Base-by-base conservation (phyloP, 2,888 invertebrate species). In the Agrotis segetum region DNA sequence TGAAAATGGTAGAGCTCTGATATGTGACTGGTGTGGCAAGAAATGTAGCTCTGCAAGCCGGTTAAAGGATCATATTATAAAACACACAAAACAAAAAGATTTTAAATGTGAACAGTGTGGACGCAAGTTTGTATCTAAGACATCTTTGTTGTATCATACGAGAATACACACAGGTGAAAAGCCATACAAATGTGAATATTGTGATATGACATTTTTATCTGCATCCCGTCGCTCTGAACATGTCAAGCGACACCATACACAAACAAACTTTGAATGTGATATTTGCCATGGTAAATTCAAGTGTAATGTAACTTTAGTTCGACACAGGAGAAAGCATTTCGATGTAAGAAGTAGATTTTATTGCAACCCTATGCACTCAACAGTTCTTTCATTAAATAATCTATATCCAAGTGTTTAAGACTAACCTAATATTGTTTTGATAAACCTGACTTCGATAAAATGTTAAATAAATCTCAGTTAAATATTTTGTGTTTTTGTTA, bases 141-240 rank as follows among this genome's bases (percentile, higher is more conserved):
- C 78, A 21, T 87, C 91, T 13, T 67, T 91, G n/a, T 50, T 87
- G 17, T 88, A 88, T 63, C 91, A 91, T 61, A 90, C 87, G 3
- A 77, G 91, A 49, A 85, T 79, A 0, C 91, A 91, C 53, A 91
- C 91, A 0, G 91, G 91, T 5, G 91, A 90, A 52, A 88, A 81
- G 6, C 91, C 91, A 0, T 91, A 89, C 55, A 66, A 84, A 52
- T 91, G 91, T 82, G 75, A 85, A 11, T 40, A 78, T 49, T 91
- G 91, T 82, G 86, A 88, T 13, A 70, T 79, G 67, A 70, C 71
- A 21, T 91, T 91, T 64, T 47, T 91, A 7, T 90, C 91, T 16
- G 80, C 86, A 9, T 90, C 90, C 0, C 81, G 90, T 29, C 83
- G 90, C 1, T 71, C 86, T 40, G 87, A 88, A 56, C 91, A 91